These are phyloP conservation scores for Oncorhynchus kisutch DNA, from an alignment of 2,113 vertebrate species.

Conservation along the genomic window DNA sequence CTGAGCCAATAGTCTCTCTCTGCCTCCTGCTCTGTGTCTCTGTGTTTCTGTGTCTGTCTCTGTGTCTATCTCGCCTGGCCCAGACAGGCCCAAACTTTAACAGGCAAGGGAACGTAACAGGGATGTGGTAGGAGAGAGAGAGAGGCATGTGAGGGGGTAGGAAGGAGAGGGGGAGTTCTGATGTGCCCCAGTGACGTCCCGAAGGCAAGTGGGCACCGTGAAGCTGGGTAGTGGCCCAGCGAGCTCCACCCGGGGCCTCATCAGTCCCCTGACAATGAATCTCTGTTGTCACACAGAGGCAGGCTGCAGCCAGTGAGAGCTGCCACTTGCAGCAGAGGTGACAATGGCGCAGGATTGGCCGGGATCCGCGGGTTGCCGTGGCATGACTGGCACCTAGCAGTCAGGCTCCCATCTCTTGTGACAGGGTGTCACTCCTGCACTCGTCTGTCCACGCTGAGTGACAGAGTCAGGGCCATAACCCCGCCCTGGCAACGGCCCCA, in stretches of 20 bases:
- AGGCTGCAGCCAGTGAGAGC: constrained; percentile 70
- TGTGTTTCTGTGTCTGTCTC: constrained; percentile 17
- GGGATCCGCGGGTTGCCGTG: constrained; percentile 66
- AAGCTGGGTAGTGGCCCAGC: constrained; percentile 56
- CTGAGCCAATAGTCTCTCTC: background rate
- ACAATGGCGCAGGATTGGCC: constrained; percentile 66
- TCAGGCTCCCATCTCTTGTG: constrained; percentile 79
- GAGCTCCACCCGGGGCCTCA: constrained; percentile 70
- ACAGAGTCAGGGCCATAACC: constrained; percentile 56
- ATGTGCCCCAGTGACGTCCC: constrained; percentile 73
- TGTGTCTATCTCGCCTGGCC: constrained; percentile 10
- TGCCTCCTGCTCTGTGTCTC: background rate
- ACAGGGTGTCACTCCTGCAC: constrained; percentile 81
- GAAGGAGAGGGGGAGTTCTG: constrained; percentile 40
- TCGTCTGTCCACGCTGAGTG: constrained; percentile 71
- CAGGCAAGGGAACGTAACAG: constrained; percentile 17
- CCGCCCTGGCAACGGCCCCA: background rate
- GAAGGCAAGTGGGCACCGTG: constrained; percentile 70
- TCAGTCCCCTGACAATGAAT: constrained; percentile 82
- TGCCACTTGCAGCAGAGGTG: constrained; percentile 85
- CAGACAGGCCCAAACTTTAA: constrained; percentile 49
- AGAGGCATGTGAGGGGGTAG: constrained; percentile 5
- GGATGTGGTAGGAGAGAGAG: constrained; percentile 34
- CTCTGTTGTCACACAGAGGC: constrained; percentile 74
- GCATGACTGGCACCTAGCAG: constrained; percentile 84